These are phyloP conservation scores for Polyommatus icarus DNA, from an alignment of 2,888 invertebrate species.

Conservation along the genomic window DNA sequence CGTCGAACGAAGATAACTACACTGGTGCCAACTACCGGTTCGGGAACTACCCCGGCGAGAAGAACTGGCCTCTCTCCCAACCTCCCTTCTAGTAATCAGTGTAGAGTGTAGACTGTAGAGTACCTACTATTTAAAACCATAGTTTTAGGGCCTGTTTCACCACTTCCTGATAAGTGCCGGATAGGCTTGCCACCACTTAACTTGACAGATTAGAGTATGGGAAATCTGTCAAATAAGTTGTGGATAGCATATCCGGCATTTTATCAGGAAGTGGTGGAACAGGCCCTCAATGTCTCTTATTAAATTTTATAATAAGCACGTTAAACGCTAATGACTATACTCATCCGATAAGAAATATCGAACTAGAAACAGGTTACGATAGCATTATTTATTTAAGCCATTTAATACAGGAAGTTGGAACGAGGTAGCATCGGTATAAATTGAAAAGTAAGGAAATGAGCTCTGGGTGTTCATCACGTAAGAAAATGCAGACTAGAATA, in stretches of 20 bases:
- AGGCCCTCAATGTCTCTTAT: neutral
- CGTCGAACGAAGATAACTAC: no score
- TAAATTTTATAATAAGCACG: neutral
- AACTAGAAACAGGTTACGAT: neutral
- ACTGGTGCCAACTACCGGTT: no score
- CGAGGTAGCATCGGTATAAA: slow-evolving; percentile 5
- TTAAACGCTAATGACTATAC: neutral
- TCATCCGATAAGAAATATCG: neutral
- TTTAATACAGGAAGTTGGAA: neutral
- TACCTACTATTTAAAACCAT: neutral
- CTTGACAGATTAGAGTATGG: no score
- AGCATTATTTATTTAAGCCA: slow-evolving; percentile 8
- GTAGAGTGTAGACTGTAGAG: no score
- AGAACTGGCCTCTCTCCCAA: no score
- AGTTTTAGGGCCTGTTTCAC: neutral
- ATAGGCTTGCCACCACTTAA: no score
- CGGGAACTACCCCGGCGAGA: no score
- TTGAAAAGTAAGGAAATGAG: slow-evolving; percentile 6
- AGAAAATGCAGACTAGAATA: slow-evolving; percentile 6
- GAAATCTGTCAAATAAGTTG: no score
- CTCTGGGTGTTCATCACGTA: neutral
- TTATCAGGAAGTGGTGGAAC: no score
- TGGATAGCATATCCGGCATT: no score
- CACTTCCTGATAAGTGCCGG: no score
- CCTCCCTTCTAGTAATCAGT: neutral